Conservation (phyloP, 2,797 vertebrate genomes). For the Moxostoma hubbsi region DNA sequence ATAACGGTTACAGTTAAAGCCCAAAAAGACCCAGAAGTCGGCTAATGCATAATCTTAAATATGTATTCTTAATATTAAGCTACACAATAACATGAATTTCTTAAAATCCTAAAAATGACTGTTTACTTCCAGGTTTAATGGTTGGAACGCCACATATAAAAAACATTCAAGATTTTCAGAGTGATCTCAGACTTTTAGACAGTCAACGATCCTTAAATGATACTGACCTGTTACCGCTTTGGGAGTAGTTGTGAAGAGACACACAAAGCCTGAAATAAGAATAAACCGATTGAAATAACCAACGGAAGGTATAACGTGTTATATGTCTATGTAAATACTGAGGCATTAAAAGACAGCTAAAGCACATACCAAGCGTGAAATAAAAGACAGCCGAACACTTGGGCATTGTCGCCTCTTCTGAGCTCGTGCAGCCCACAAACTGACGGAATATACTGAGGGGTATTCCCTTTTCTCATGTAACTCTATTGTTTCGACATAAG, state of each 20-base stretch:
- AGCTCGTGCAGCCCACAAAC: background rate
- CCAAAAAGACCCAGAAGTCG: too few species aligned
- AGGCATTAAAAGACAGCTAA: background rate
- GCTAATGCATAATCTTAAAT: too few species aligned
- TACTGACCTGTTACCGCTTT: conserved; percentile 42
- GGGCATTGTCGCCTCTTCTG: conserved; percentile 28
- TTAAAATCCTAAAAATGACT: too few species aligned
- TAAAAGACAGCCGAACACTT: conserved; percentile 23
- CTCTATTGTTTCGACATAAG: background rate
- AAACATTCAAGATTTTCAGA: too few species aligned
- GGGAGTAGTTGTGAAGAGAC: conserved; percentile 4
- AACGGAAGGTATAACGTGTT: background rate
- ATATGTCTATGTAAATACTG: background rate
- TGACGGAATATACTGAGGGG: conserved; percentile 11
- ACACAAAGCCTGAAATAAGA: conserved; percentile 14
- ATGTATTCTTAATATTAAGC: too few species aligned
- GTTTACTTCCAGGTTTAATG: too few species aligned
- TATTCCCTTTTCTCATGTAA: conserved; percentile 21
- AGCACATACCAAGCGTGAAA: conserved; percentile 19
- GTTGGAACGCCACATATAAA: too few species aligned
- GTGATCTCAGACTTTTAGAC: too few species aligned
- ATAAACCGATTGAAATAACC: conserved; percentile 1
- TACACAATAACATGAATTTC: too few species aligned
- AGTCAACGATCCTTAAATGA: background rate
- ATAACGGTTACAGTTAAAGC: too few species aligned